A percentile compares a stretch with the other conserved stretches of the same genome.
These are phyloP conservation scores for Hirtodrosophila duncani DNA, from an alignment of 2,888 invertebrate species.

Conservation along the genomic window DNA sequence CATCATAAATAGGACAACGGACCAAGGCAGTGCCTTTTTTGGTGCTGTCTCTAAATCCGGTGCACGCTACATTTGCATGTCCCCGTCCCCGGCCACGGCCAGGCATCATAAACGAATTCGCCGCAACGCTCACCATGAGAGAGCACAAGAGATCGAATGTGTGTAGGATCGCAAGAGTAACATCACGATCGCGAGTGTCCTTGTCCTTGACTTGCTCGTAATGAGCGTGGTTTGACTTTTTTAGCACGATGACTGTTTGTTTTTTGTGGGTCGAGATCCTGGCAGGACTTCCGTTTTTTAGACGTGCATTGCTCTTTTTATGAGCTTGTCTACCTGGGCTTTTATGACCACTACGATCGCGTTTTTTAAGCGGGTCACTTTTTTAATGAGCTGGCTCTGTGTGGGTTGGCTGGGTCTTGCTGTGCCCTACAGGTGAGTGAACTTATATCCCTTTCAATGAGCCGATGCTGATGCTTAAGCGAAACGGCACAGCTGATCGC, in stretches of 20 bases:
- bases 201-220: slow-evolving; percentile 43
- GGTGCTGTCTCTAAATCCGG: no score
- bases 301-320: slow-evolving; percentile 7
- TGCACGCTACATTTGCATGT: slow-evolving; percentile 51
- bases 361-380: slow-evolving; percentile 36
- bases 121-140: no score
- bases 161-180: no score
- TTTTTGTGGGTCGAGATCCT: slow-evolving; percentile 33
- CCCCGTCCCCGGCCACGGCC: no score
- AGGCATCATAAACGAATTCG: slow-evolving; percentile 44
- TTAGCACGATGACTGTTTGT: slow-evolving; percentile 36
- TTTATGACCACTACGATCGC: slow-evolving; percentile 32
- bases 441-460: neutral
- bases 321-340: slow-evolving; percentile 22
- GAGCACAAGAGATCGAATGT: no score
- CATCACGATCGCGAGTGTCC: neutral
- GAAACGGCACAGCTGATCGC: no score
- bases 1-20: slow-evolving; percentile 58
- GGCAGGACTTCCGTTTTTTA: slow-evolving; percentile 63
- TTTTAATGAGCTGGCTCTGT: no score
- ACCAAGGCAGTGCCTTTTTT: slow-evolving; percentile 5
- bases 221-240: slow-evolving; percentile 65
- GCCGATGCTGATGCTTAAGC: neutral
- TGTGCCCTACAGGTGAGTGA: neutral
- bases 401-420: no score